A percentile compares a stretch with the other conserved stretches of the same genome.
Evolutionary conservation across 2,888 invertebrate species (phyloP).

Genomic region (Mechanitis messenoides): DNA sequence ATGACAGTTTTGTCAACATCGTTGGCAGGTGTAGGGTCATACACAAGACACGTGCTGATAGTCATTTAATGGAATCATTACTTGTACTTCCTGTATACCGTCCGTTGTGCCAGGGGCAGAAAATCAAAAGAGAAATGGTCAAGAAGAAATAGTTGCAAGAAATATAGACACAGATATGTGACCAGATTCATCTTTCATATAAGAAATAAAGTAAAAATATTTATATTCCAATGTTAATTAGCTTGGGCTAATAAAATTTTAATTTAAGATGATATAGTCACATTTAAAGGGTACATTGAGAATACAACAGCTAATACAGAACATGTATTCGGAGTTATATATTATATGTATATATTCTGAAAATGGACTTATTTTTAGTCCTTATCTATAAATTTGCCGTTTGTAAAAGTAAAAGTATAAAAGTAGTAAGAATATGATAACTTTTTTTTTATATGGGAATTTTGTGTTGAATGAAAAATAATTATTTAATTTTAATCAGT

Average conservation of each 20-base stretch:
- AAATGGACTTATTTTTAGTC: too few species aligned
- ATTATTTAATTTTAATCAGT: too few species aligned
- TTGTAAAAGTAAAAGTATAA: background rate
- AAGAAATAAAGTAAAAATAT: background rate
- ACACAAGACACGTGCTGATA: slow-evolving; percentile 73
- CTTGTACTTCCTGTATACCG: slow-evolving; percentile 73
- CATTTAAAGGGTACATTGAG: slow-evolving; percentile 7
- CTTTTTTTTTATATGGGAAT: too few species aligned
- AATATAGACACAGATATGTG: slow-evolving; percentile 16
- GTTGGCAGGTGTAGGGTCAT: slow-evolving; percentile 61
- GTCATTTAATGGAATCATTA: slow-evolving; percentile 71
- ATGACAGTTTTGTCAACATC: slow-evolving; percentile 43
- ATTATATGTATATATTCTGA: too few species aligned
- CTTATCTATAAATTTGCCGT: too few species aligned
- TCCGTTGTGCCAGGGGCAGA: slow-evolving; percentile 71
- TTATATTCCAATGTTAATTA: too few species aligned
- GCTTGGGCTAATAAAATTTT: too few species aligned
- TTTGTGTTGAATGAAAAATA: too few species aligned
- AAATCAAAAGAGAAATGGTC: slow-evolving; percentile 63
- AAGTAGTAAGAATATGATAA: too few species aligned
- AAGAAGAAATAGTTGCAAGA: slow-evolving; percentile 48
- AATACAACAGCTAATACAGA: background rate
- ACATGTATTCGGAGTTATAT: background rate
- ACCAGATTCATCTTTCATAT: slow-evolving; percentile 6
- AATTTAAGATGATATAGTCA: slow-evolving; percentile 12